Conservation (phyloP, 2,888 invertebrate species). For the Tromatobia lineatoria region DNA sequence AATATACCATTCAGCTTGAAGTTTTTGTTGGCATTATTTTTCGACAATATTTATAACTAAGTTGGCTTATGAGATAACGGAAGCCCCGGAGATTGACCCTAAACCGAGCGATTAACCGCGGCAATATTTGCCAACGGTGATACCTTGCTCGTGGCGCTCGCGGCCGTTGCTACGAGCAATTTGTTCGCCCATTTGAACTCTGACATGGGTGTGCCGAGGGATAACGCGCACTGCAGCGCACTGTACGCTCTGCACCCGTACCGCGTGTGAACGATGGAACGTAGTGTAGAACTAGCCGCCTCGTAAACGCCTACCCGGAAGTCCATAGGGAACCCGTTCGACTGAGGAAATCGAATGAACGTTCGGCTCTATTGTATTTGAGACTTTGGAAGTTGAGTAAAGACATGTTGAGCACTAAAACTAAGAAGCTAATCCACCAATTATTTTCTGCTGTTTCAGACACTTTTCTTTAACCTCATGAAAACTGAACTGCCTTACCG, state of each 20-base stretch:
- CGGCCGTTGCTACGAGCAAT: conserved; percentile 73
- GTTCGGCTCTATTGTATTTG: conserved; percentile 71
- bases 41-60: conserved; percentile 22
- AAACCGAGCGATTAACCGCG: conserved; percentile 76
- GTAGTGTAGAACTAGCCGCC: conserved; percentile 20
- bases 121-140: conserved; percentile 75
- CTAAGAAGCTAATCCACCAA: not conserved
- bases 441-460: not conserved
- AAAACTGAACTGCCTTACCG: no score
- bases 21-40: not conserved
- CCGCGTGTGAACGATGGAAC: conserved; percentile 63
- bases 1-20: not conserved
- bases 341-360: conserved; percentile 74
- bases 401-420: not conserved
- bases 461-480: no score
- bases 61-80: conserved; percentile 53
- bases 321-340: conserved; percentile 74
- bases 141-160: conserved; percentile 57
- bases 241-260: conserved; percentile 33
- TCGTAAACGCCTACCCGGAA: conserved; percentile 77
- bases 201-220: conserved; percentile 78
- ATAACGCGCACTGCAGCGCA: conserved; percentile 63
- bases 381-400: conserved; percentile 54
- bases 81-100: conserved; percentile 70
- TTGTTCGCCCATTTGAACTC: conserved; percentile 79